Conservation (phyloP, 2,113 vertebrate species). For the Cyphomyrus plagiostoma region DNA sequence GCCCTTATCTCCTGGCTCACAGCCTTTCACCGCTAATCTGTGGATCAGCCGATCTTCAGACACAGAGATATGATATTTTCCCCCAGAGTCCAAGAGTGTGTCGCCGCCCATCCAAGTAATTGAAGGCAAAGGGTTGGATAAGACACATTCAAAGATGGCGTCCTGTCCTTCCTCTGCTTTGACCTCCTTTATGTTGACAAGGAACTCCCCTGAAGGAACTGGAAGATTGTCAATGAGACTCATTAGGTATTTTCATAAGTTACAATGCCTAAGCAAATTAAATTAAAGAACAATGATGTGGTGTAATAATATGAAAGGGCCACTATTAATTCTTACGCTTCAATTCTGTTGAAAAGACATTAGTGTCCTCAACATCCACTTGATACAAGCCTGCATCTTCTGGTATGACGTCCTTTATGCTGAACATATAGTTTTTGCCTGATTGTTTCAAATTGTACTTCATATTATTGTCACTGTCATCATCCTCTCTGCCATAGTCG, state of each 20-base stretch:
- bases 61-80: slow-evolving; percentile 64
- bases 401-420: slow-evolving; percentile 61
- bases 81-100: slow-evolving; percentile 45
- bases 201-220: slow-evolving; percentile 64
- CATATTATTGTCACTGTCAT: slow-evolving; percentile 35
- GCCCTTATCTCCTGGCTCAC: slow-evolving; percentile 65
- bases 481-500: slow-evolving; percentile 43
- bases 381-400: slow-evolving; percentile 83
- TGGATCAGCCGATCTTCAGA: slow-evolving; percentile 75
- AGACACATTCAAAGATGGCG: slow-evolving; percentile 63
- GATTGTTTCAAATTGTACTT: slow-evolving; percentile 65
- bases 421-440: slow-evolving; percentile 73
- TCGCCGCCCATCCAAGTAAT: slow-evolving; percentile 70
- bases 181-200: slow-evolving; percentile 59
- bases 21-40: slow-evolving; percentile 62
- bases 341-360: slow-evolving; percentile 77
- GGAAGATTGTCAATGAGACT: slow-evolving; percentile 34
- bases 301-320: background rate
- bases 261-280: background rate
- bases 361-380: slow-evolving; percentile 70
- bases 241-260: background rate
- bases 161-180: slow-evolving; percentile 62
- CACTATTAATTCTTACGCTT: slow-evolving; percentile 52
- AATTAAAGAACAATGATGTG: background rate
- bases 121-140: slow-evolving; percentile 57